Evolutionary conservation across 1,140 invertebrate species (phyloP), one percentile per base, ranked within the genome.

Genomic region (Nasonia giraulti): DNA sequence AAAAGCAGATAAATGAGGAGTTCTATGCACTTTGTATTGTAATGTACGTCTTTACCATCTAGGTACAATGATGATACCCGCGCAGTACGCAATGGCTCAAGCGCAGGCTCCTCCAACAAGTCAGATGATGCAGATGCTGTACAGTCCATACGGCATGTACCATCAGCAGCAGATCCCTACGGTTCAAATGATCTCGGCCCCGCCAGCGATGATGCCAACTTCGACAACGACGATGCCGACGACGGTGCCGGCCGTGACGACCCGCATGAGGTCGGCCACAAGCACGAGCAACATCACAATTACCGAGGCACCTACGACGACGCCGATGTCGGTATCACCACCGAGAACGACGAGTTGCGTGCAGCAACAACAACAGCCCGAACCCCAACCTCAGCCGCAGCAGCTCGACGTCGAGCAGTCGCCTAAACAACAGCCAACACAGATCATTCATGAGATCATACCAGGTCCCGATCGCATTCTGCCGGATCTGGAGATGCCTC

Each of bases 51-150:
- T 44, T 40, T 33, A 0, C 27, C 2, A 74, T 12, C 0, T 47
- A 86, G 81, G 85, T 50, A 93, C 93, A 69, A 93, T 93, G 89
- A 92, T 94, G 90, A 92, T 93, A 86, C 94, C 93, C 6, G 76
- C 85, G 12, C 94, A 94, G 85, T 94, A 94, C 83, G 92, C 94
- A 2, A 94, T 94, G 90, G 92, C 93, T 23, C 81, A 82, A 44
- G 80, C 85, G 20, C 85, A 86, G 31, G 27, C 80, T 20, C 93
- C 94, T 3, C 92, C 93, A 33, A 91, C 92, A 76, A 94, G 94
- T 89, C 93, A 94, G 71, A 93, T 93, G 91, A 93, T 93, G 89
- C 94, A 94, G 85, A 94, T 94, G 93, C 90, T 94, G 74, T 93
- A 93, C 76, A 92, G 92, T 87, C 94, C 94, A 0, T 94, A 94